A percentile compares a stretch with the other conserved stretches of the same genome.
phyloP scores from a whole-genome alignment of 2,888 invertebrate genomes.

The Blera fallax region DNA sequence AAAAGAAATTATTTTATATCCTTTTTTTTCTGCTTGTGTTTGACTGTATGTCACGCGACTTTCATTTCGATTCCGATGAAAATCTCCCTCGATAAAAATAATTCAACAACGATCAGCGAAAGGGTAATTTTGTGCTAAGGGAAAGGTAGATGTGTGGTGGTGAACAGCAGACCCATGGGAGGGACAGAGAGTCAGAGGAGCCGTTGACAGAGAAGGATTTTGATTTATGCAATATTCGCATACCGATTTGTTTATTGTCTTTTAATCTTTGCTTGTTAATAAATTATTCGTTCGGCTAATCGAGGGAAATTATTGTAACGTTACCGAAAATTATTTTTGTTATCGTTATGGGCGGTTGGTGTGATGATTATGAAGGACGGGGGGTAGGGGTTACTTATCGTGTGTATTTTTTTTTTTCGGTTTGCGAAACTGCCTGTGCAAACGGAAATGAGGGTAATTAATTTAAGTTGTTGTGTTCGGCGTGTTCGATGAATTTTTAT shows the following conservation, averaged over 20 bases:
- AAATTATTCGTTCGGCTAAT: constrained; percentile 61
- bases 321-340: constrained; percentile 45
- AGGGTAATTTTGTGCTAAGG: constrained; percentile 37
- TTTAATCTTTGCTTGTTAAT: constrained; percentile 63
- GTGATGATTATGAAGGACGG: not conserved
- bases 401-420: not conserved
- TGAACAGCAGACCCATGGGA: not conserved
- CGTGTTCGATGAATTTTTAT: constrained; percentile 45
- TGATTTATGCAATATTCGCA: constrained; percentile 64
- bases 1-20: constrained; percentile 40
- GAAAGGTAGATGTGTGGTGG: not conserved
- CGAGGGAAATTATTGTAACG: constrained; percentile 48
- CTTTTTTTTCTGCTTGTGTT: constrained; percentile 3
- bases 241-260: constrained; percentile 67
- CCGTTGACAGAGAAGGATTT: constrained; percentile 45
- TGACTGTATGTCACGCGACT: constrained; percentile 59
- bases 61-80: constrained; percentile 54
- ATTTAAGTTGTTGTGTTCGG: constrained; percentile 33
- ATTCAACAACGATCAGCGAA: constrained; percentile 51
- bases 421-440: not conserved
- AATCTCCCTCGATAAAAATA: constrained; percentile 46
- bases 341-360: constrained; percentile 14
- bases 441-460: constrained; percentile 40
- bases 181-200: not conserved
- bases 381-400: not conserved